Evolutionary conservation across 2,113 vertebrate species (phyloP).

Genomic region (Upupa epops): DNA sequence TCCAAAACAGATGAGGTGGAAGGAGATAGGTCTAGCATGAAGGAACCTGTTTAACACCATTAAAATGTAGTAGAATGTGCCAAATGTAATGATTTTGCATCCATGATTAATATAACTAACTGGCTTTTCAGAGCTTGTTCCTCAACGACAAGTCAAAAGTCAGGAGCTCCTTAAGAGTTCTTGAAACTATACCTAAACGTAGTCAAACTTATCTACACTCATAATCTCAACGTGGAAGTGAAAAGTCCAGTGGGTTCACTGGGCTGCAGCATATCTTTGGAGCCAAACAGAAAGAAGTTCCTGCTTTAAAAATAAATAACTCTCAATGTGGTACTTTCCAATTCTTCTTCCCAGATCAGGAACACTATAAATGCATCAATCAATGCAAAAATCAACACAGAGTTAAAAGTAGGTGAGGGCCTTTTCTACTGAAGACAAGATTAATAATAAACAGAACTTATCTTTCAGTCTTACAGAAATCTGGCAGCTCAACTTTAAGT

Average conservation of each 20-base stretch:
- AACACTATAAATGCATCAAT: neutral
- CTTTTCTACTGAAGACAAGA: neutral
- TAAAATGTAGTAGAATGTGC: neutral
- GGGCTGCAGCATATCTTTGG: neutral
- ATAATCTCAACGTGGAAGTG: neutral
- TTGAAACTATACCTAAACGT: neutral
- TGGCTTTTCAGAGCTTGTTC: neutral
- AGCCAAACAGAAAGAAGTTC: slow-evolving; percentile 6
- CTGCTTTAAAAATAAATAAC: neutral
- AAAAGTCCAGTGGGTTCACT: neutral
- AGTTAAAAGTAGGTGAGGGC: neutral
- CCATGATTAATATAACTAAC: neutral
- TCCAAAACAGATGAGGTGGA: neutral
- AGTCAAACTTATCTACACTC: neutral
- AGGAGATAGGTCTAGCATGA: neutral
- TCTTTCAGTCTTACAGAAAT: neutral
- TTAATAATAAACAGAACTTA: neutral
- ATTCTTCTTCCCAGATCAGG: neutral
- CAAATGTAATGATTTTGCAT: neutral
- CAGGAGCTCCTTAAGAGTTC: neutral
- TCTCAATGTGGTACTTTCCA: neutral
- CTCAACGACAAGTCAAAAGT: neutral
- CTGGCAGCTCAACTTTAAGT: neutral
- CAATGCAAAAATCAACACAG: neutral
- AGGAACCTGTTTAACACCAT: neutral